Conservation (phyloP, 2,113 vertebrate genomes). For the Brachyistius frenatus region DNA sequence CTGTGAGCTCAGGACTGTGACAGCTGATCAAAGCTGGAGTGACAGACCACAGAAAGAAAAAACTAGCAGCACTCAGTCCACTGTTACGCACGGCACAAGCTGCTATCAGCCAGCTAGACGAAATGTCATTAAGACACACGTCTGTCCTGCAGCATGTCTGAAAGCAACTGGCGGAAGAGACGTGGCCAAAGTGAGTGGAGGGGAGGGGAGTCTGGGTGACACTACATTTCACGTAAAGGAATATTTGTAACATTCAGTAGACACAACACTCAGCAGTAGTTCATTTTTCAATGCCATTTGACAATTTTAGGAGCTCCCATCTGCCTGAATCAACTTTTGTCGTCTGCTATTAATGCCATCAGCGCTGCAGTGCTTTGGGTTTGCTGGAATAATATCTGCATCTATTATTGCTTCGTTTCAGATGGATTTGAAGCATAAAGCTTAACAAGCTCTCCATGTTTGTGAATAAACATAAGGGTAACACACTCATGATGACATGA, state of each 20-base stretch:
- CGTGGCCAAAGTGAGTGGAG: slow-evolving; percentile 9
- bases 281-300: slow-evolving; percentile 43
- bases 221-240: slow-evolving; percentile 48
- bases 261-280: slow-evolving; percentile 36
- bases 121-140: slow-evolving; percentile 44
- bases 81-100: slow-evolving; percentile 3
- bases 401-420: neutral
- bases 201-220: slow-evolving; percentile 18
- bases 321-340: slow-evolving; percentile 35
- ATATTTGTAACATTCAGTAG: slow-evolving; percentile 60
- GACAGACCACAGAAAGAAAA: slow-evolving; percentile 45
- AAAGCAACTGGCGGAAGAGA: slow-evolving; percentile 40
- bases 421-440: neutral
- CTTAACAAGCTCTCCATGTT: neutral
- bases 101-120: slow-evolving; percentile 38
- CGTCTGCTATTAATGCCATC: neutral
- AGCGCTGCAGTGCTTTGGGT: neutral
- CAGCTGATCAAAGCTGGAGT: slow-evolving; percentile 47
- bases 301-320: slow-evolving; percentile 32
- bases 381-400: neutral
- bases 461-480: neutral
- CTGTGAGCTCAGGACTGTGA: slow-evolving; percentile 34
- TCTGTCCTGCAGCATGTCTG: slow-evolving; percentile 42
- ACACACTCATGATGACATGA: too few relatives aligned
- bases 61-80: slow-evolving; percentile 16